Evolutionary conservation across 2,888 invertebrate genomes (phyloP), one percentile per base, ranked within the genome.

Genomic region (Archips crataeganus): DNA sequence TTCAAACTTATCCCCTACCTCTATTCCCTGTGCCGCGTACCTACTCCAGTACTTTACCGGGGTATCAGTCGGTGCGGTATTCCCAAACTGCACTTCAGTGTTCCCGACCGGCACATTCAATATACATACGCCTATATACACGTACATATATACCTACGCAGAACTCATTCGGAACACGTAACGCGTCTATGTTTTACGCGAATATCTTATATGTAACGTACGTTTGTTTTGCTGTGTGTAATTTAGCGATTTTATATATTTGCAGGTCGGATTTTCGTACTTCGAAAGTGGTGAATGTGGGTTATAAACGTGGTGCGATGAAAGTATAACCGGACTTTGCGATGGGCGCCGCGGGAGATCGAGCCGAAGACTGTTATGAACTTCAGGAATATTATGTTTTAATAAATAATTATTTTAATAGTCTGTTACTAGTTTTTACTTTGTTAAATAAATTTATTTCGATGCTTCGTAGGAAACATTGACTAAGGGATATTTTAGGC

Each of bases 31-130:
- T 85, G 77, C 74, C 74, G 75, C 83, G 75, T 75, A 71, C 81
- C 83, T 70, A 74, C 74, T 70, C 81, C 81, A 80, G 86, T 90
- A 89, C 88, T 92, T 94, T 93, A 93, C 90, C 57, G 87, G 87
- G 88, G 88, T 93, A 94, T 94, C 93, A 92, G 93, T 88, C 90
- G 91, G 90, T 93, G 91, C 91, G 90, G 93, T 94, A 94, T 94
- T 94, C 94, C 94, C 94, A 90, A 94, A 94, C 92, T 93, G 93
- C 94, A 94, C 94, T 94, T 94, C 88, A 92, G 92, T 85, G 91
- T 84, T 88, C 86, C 87, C 87, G 85, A 81, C 86, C 85, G 81
- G 79, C 83, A 85, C 85, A 83, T 84, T 86, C 84, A 86, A 82
- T 82, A 84, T 83, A 83, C 79, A 78, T 76, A 76, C 75, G 75